Evolutionary conservation across 2,797 vertebrate genomes (phyloP).

Genomic region (Coranthus polyacanthus): DNA sequence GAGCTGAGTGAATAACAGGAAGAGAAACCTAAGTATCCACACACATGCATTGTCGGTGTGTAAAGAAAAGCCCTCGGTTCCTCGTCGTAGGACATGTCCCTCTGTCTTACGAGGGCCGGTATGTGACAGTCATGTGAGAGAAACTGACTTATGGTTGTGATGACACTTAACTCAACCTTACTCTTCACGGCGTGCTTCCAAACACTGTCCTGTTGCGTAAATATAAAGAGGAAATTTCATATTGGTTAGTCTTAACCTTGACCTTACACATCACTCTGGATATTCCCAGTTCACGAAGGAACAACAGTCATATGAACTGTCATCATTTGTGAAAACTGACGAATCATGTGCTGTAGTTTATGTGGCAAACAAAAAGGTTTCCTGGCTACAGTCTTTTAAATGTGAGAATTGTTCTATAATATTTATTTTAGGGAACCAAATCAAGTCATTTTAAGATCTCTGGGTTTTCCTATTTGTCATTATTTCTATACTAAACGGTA

Average conservation of each 20-base stretch:
- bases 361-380: too few species aligned
- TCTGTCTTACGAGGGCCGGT: constrained; percentile 23
- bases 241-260: not conserved
- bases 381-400: too few species aligned
- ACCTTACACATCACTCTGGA: not conserved
- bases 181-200: not conserved
- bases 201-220: not conserved
- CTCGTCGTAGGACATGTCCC: constrained; percentile 8
- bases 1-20: constrained; percentile 73
- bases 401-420: too few species aligned
- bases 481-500: too few species aligned
- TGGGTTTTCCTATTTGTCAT: too few species aligned
- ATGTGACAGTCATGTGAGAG: constrained; percentile 32
- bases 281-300: too few species aligned
- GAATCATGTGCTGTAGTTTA: too few species aligned
- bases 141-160: too few species aligned
- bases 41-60: constrained; percentile 18
- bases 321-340: too few species aligned
- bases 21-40: constrained; percentile 42
- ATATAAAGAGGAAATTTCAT: not conserved
- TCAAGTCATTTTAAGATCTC: too few species aligned
- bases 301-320: not conserved
- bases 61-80: constrained; percentile 25
- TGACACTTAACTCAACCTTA: too few species aligned
- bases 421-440: too few species aligned